Base-by-base conservation (phyloP, 2,888 invertebrate species). In the Agriopis aurantiaria region DNA sequence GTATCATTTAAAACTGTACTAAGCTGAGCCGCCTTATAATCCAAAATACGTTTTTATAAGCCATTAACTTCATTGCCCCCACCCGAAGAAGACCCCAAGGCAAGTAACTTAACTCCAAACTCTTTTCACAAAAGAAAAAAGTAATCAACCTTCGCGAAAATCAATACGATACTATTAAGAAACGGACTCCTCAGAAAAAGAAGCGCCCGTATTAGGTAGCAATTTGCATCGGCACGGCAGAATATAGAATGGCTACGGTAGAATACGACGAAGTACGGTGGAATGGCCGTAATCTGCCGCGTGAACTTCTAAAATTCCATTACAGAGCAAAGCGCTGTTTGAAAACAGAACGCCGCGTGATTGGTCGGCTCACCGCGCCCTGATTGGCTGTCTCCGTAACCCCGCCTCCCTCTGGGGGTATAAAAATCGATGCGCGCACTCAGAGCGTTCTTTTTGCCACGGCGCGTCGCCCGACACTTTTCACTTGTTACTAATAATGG, bases 401-500 rank as follows among this genome's bases (percentile, higher is more conserved):
- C 91, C 92, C 92, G 91, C 93, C 93, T 80, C 83, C 86, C 91
- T 81, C 75, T 80, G 86, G 88, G 89, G 89, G 86, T 92, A 93
- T 93, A 93, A 94, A 94, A 94, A 94, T 94, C 94, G 91, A 94
- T 94, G 93, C 89, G 82, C 83, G 80, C 77, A 76, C 78, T 68
- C 71, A 79, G 75, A 81, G 76, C 86, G 81, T 85, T 92, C 90
- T 91, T 94, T 92, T 92, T 91, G 87, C 85, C 78, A 75, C 86
- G 87, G 81, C 88, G 90, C 89, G 86, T 84, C 89, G 82, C 76
- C 79, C 85, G 85, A 93, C 92, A 91, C 92, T 91, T 88, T 83
- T 83, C 89, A 82, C 88, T 89, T 91, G 90, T 87, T 86, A 87
- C 86, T 92, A 89, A 92, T 93, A 93, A 93, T 91, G 87, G 88